Evolutionary conservation across 2,888 invertebrate genomes (phyloP).

Genomic region (Anthophora plumipes): DNA sequence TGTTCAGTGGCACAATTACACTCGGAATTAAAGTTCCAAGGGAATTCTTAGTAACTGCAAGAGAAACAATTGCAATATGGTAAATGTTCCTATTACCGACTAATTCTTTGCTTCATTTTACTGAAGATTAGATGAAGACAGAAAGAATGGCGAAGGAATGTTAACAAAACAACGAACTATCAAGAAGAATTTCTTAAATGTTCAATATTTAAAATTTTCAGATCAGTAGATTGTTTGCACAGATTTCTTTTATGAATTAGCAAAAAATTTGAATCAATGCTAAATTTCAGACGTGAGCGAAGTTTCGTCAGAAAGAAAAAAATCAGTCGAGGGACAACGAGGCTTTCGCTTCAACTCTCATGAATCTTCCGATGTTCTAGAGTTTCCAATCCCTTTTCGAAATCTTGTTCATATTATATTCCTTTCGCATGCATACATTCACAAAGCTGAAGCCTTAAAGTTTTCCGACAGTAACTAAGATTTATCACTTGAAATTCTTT

Average conservation of each 20-base stretch:
- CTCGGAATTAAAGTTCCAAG: too few relatives aligned
- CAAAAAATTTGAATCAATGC: background rate
- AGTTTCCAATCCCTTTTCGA: background rate
- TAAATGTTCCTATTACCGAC: too few relatives aligned
- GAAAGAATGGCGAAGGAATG: too few relatives aligned
- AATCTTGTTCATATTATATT: conserved; percentile 5
- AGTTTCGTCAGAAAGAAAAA: background rate
- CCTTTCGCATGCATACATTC: background rate
- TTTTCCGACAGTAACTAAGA: background rate
- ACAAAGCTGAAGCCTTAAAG: background rate
- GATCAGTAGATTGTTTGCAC: background rate
- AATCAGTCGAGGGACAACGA: background rate
- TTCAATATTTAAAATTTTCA: too few relatives aligned
- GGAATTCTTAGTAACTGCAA: too few relatives aligned
- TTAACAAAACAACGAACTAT: too few relatives aligned
- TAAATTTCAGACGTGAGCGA: background rate
- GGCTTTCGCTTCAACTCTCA: background rate
- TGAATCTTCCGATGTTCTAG: background rate
- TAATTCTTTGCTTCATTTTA: too few relatives aligned
- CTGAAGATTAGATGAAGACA: too few relatives aligned
- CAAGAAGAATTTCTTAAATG: too few relatives aligned
- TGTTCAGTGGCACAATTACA: too few relatives aligned
- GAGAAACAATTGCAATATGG: too few relatives aligned
- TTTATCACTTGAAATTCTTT: conserved; percentile 8
- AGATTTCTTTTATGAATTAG: background rate